Evolutionary conservation across 35 echinoderm and acorn worm genomes (phyloP).

Genomic region (Ophiothrix spiculata): DNA sequence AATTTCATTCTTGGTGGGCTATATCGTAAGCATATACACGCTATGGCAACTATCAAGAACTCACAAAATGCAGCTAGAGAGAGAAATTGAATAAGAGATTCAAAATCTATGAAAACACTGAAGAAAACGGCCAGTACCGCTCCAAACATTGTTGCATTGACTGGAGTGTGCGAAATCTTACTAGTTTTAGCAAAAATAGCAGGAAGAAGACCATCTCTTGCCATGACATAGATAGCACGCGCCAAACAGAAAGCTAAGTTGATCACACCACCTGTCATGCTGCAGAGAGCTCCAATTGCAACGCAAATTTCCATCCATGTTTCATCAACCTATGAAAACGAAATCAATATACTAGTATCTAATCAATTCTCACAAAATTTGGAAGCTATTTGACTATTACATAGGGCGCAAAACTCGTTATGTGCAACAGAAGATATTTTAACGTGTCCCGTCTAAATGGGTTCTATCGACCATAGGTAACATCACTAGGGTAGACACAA

Average conservation of each 20-base stretch:
- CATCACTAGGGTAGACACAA: no score
- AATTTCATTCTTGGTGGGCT: slow-evolving; percentile 4
- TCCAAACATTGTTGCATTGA: slow-evolving; percentile 37
- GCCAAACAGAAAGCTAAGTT: slow-evolving; percentile 57
- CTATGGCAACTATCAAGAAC: slow-evolving; percentile 49
- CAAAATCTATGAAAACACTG: slow-evolving; percentile 52
- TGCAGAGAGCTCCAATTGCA: slow-evolving; percentile 61
- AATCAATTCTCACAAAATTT: no score
- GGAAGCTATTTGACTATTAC: no score
- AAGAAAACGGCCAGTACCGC: slow-evolving; percentile 31
- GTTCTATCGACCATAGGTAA: no score
- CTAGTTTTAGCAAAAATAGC: slow-evolving; percentile 41
- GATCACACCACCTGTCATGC: slow-evolving; percentile 69
- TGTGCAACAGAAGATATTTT: no score
- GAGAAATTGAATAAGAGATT: slow-evolving; percentile 45
- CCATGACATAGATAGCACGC: slow-evolving; percentile 69
- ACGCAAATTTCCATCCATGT: slow-evolving; percentile 49
- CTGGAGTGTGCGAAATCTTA: slow-evolving; percentile 34
- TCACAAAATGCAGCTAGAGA: slow-evolving; percentile 51
- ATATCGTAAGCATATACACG: slow-evolving; percentile 47
- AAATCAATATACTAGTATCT: no score
- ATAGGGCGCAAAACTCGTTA: no score
- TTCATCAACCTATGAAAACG: background rate
- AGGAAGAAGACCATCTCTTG: slow-evolving; percentile 57
- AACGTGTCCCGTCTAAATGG: no score